A percentile compares a stretch with the other conserved stretches of the same genome.
phyloP scores from a whole-genome alignment of 1,140 invertebrate species.

The Aporrectodea caliginosa region DNA sequence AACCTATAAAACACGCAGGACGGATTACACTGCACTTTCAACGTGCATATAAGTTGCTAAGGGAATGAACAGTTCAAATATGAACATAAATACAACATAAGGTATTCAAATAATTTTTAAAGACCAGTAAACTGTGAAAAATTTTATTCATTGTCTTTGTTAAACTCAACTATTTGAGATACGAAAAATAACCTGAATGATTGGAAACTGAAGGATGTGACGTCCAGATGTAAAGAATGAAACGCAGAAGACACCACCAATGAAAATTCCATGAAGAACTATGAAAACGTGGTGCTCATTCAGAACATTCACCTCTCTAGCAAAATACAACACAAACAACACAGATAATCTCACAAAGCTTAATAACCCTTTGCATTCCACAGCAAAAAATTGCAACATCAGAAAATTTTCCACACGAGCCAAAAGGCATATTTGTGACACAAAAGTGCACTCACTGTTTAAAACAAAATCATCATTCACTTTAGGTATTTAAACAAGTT shows the following conservation, averaged over 20 bases:
- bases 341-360: neutral
- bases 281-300: neutral
- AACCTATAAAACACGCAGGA: too few relatives aligned
- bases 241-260: neutral
- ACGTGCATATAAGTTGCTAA: neutral
- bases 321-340: neutral
- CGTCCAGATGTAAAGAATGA: neutral
- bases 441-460: neutral
- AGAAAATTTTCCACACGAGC: neutral
- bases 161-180: neutral
- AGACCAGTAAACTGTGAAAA: neutral
- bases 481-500: neutral
- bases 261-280: neutral
- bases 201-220: neutral
- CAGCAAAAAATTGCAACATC: neutral
- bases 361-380: neutral
- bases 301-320: neutral
- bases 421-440: neutral
- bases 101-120: too few relatives aligned
- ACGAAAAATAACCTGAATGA: neutral
- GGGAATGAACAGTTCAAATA: neutral
- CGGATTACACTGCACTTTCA: neutral
- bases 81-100: too few relatives aligned
- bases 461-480: neutral
- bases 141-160: neutral